A percentile compares a stretch with the other conserved stretches of the same genome.
These are phyloP conservation scores for Dryomyza anilis DNA, from an alignment of 2,888 invertebrate genomes.

Conservation along the genomic window DNA sequence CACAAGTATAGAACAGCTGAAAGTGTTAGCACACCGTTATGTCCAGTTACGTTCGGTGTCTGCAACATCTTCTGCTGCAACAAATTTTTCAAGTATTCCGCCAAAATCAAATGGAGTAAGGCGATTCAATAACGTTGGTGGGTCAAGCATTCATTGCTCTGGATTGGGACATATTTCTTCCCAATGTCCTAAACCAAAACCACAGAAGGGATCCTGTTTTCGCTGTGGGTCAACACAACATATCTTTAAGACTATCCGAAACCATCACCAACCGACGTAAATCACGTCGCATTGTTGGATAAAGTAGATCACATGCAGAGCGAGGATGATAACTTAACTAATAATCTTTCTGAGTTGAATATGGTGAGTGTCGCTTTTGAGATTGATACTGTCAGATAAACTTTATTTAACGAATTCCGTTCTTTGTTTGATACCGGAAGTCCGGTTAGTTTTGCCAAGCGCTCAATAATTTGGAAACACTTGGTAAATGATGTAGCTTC, in stretches of 20 bases:
- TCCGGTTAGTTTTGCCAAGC: constrained; percentile 14
- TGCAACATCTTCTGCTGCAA: neutral
- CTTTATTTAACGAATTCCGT: too few relatives aligned
- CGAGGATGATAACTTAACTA: neutral
- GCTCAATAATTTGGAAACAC: neutral
- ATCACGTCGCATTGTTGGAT: neutral
- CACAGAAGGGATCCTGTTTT: too few relatives aligned
- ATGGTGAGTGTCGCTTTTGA: neutral
- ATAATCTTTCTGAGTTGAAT: too few relatives aligned
- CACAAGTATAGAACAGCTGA: neutral
- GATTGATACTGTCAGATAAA: too few relatives aligned
- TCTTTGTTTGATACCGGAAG: constrained; percentile 12
- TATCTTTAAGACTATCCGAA: constrained; percentile 16
- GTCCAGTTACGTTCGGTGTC: neutral
- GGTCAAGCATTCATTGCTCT: constrained; percentile 12
- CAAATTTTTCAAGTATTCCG: neutral
- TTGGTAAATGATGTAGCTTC: neutral
- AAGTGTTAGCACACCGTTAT: neutral
- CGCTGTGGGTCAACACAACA: constrained; percentile 21
- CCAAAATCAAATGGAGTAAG: neutral
- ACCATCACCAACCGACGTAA: neutral
- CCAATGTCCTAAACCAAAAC: constrained; percentile 9
- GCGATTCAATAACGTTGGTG: neutral
- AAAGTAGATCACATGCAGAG: neutral
- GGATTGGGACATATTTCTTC: constrained; percentile 15